phyloP scores from a whole-genome alignment of 2,113 vertebrate genomes.

The Mus musculus region DNA sequence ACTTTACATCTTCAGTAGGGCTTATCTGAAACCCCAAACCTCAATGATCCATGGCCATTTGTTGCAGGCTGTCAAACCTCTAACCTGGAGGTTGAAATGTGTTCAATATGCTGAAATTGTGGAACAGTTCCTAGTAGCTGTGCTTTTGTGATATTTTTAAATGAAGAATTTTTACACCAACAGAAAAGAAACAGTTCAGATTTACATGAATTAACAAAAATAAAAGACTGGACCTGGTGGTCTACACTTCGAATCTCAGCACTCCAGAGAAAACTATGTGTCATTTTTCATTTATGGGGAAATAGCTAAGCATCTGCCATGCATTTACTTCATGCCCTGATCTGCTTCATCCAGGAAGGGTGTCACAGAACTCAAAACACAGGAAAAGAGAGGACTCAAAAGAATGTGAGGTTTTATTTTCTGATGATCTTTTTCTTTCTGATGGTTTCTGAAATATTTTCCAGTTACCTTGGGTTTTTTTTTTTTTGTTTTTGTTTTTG shows the following conservation, averaged over 20 bases:
- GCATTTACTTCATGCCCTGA: background rate
- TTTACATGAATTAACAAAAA: slow-evolving; percentile 19
- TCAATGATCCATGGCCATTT: background rate
- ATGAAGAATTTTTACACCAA: background rate
- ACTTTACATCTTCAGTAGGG: slow-evolving; percentile 11
- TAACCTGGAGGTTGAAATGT: slow-evolving; percentile 5
- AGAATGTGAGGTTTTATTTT: background rate
- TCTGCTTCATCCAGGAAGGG: slow-evolving; percentile 7
- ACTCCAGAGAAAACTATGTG: background rate
- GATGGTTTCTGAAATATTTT: slow-evolving; percentile 23
- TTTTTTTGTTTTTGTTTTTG: no score
- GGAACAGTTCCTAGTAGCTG: background rate
- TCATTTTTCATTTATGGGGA: slow-evolving; percentile 33
- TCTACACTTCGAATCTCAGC: background rate
- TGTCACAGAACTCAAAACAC: slow-evolving; percentile 21
- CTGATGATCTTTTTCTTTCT: background rate
- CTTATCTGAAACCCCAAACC: slow-evolving; percentile 16
- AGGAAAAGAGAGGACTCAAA: background rate
- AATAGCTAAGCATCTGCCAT: background rate
- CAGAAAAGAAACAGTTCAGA: background rate
- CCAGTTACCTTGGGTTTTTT: no score
- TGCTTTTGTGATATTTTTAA: background rate
- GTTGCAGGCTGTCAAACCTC: background rate
- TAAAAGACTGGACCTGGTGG: background rate
- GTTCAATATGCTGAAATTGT: slow-evolving; percentile 41